A percentile compares a stretch with the other conserved stretches of the same genome.
phyloP scores from a whole-genome alignment of 1,140 invertebrate genomes.

The Dysdera silvatica region DNA sequence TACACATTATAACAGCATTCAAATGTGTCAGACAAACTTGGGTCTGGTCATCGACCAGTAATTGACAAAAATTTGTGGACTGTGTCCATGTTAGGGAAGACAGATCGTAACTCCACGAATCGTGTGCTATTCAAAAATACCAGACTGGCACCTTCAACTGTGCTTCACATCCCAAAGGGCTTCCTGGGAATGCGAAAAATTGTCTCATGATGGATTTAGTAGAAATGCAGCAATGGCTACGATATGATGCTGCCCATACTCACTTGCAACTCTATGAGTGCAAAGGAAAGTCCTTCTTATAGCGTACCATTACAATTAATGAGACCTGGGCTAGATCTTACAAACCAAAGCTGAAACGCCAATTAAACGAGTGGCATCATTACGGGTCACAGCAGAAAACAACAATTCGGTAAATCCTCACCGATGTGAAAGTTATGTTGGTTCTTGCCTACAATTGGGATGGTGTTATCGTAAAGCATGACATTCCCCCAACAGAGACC shows the following conservation, averaged over 20 bases:
- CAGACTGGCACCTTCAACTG: too few relatives aligned
- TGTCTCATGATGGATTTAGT: too few relatives aligned
- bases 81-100: too few relatives aligned
- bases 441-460: not conserved
- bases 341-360: not conserved
- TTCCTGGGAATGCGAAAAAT: too few relatives aligned
- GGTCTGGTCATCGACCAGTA: too few relatives aligned
- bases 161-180: too few relatives aligned
- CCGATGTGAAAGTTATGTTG: not conserved
- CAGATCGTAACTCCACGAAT: too few relatives aligned
- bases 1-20: too few relatives aligned
- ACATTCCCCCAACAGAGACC: not conserved
- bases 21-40: too few relatives aligned
- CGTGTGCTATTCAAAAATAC: too few relatives aligned
- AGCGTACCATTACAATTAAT: not conserved
- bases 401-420: not conserved
- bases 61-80: too few relatives aligned
- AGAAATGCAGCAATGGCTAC: conserved; percentile 2
- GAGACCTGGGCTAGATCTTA: not conserved
- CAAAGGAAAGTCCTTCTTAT: not conserved
- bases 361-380: not conserved
- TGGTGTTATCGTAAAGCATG: not conserved
- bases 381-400: not conserved
- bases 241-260: not conserved
- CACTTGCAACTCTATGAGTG: not conserved